Evolutionary conservation across 2,888 invertebrate species (phyloP), one percentile per base, ranked within the genome.

Genomic region (Bruchidius siliquastri): DNA sequence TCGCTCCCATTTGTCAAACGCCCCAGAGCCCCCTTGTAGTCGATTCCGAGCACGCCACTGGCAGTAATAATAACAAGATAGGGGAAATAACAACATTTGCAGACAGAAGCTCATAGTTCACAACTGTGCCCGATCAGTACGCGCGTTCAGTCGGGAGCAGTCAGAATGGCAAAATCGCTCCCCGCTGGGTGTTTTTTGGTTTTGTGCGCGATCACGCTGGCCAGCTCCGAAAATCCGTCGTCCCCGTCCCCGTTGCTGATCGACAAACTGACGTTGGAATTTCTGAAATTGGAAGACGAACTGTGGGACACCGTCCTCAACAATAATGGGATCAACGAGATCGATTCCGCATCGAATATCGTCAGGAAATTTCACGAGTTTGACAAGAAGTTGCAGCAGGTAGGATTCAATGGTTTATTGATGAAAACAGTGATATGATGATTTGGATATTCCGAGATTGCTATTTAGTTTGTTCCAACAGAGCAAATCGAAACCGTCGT

Each of bases 241-340:
- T n/a, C 68, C n/a, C 68, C 75, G 49, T 68, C 74, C 22, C 76
- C 75, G 68, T 67, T 79, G 8, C 72, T 78, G 0, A 88, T 92
- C n/a, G 93, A 93, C 83, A 83, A 88, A 73, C 82, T 91, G 74
- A 89, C 93, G 68, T 86, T 87, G 20, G 87, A 90, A 71, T 90
- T 93, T 80, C 85, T 91, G 69, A 83, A 85, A 21, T 79, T 92
- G 72, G 92, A 93, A 83, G 85, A 87, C 67, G 84, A 88, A 22
- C 81, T 90, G 21, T 85, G 85, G 85, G 77, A 80, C 20, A 76
- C 78, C 70, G 77, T 83, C 4, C 67, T 78, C 30, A 79, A 82
- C 26, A 32, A 76, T 4, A 72, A 75, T 18, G 75, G 71, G 30
- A 70, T 73, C 49, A 67, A 72, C 49, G 3, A 21, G 0, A 21